Evolutionary conservation across 1,140 invertebrate species (phyloP), one percentile per base, ranked within the genome.

Genomic region (Aphis gossypii): DNA sequence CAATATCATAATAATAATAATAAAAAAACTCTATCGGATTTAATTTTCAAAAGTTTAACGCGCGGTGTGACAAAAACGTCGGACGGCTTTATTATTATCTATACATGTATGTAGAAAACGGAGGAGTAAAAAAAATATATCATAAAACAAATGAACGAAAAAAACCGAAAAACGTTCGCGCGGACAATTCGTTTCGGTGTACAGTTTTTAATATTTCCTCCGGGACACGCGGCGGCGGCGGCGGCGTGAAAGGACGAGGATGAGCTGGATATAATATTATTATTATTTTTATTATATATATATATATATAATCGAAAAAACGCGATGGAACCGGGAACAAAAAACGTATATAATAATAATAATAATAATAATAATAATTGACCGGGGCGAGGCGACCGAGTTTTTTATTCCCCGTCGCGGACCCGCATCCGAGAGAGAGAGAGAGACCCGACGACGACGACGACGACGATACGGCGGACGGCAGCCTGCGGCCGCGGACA

Each of bases 361-460:
- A 88, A 88, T 54, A 56, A 90, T 90, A 90, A 90, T 88, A 88
- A 88, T 54, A 56, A 90, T 90, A 41, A 90, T 90, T 60, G 88
- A 56, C 21, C 88, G 88, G 88, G 88, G 9, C 51, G 48, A n/a
- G 38, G 54, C 51, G 54, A 90, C 48, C 54, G 88, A 30, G 30
- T 90, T 90, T 90, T 60, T 60, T 90, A 44, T 60, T 18, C 18
- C 44, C 41, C 25, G 35, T 18, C 86, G 44, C 86, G 44, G 44
- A n/a, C 86, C 25, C 46, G 86, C 87, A 35, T 11, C 8, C 20
- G 48, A 38, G 51, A 38, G 35, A 38, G 38, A 41, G 48, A 38
- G 51, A 38, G 35, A 38, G 38, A 41, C 38, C 46, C 48, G 35
- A 30, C 25, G 46, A 11, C 30, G 44, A 35, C 35, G 35, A 35